A percentile compares a stretch with the other conserved stretches of the same genome.
phyloP scores from a whole-genome alignment of 2,888 invertebrate genomes.

The Dasypolia templi region DNA sequence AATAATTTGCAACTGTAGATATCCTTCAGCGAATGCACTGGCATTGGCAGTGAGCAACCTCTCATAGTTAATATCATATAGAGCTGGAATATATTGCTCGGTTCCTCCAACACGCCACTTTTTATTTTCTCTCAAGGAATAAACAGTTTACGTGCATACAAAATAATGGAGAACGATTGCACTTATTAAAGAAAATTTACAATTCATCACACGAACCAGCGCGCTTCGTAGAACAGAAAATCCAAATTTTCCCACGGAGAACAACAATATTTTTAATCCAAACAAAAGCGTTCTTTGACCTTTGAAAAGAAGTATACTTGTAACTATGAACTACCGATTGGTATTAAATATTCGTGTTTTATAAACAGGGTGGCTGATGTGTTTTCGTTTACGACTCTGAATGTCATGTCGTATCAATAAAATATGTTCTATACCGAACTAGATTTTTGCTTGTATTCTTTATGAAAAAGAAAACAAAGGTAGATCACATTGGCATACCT shows the following conservation, averaged over 20 bases:
- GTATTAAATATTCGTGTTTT: slow-evolving; percentile 38
- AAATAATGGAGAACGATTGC: not conserved
- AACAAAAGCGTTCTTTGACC: slow-evolving; percentile 19
- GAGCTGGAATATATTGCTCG: not conserved
- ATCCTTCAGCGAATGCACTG: not conserved
- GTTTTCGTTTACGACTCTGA: slow-evolving; percentile 45
- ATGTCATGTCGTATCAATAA: slow-evolving; percentile 46
- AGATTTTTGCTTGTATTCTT: slow-evolving; percentile 10
- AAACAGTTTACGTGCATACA: not conserved
- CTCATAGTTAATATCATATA: not conserved
- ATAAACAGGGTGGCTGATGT: slow-evolving; percentile 31
- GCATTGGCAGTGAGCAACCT: not conserved
- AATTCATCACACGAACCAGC: not conserved
- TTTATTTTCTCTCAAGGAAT: not conserved
- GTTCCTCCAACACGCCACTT: not conserved
- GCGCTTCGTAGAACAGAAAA: not conserved
- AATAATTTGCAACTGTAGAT: slow-evolving; percentile 15
- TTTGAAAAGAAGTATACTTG: not conserved
- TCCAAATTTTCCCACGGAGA: not conserved
- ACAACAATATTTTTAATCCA: slow-evolving; percentile 32
- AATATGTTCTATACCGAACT: slow-evolving; percentile 29
- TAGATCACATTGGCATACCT: not conserved
- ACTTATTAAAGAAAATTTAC: slow-evolving; percentile 1
- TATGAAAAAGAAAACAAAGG: slow-evolving; percentile 24
- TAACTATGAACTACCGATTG: not conserved